phyloP scores from a whole-genome alignment of 2,888 invertebrate genomes.

The Hemaris fuciformis region DNA sequence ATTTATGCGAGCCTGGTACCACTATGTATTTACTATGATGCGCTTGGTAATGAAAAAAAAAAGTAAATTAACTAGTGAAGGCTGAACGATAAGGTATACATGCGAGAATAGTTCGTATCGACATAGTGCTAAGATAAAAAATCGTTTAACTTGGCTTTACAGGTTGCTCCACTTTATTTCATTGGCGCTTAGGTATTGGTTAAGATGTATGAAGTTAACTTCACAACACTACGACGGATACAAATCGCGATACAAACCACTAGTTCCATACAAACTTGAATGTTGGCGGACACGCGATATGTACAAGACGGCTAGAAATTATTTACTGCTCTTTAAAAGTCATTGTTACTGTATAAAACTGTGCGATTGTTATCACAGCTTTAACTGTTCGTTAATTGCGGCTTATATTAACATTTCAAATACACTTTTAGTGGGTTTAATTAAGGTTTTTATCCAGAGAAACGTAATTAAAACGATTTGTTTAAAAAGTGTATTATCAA shows the following conservation, averaged over 20 bases:
- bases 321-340: neutral
- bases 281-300: neutral
- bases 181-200: slow-evolving; percentile 10
- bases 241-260: neutral
- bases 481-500: neutral
- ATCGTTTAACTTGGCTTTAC: slow-evolving; percentile 28
- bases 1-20: slow-evolving; percentile 67
- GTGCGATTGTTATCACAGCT: neutral
- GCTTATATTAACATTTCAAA: slow-evolving; percentile 4
- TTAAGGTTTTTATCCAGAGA: neutral
- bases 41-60: slow-evolving; percentile 69
- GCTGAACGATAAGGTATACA: slow-evolving; percentile 22
- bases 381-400: slow-evolving; percentile 8
- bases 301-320: neutral
- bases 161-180: slow-evolving; percentile 42
- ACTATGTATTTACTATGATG: slow-evolving; percentile 76
- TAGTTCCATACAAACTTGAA: neutral
- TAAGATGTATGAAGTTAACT: neutral
- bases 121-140: slow-evolving; percentile 22
- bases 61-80: slow-evolving; percentile 53
- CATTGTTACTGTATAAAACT: neutral
- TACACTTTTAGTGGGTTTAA: neutral
- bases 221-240: neutral
- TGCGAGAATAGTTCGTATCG: slow-evolving; percentile 24
- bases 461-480: neutral